These are phyloP conservation scores for Miniopterus natalensis DNA, from an alignment of 2,113 vertebrate genomes.

Conservation along the genomic window DNA sequence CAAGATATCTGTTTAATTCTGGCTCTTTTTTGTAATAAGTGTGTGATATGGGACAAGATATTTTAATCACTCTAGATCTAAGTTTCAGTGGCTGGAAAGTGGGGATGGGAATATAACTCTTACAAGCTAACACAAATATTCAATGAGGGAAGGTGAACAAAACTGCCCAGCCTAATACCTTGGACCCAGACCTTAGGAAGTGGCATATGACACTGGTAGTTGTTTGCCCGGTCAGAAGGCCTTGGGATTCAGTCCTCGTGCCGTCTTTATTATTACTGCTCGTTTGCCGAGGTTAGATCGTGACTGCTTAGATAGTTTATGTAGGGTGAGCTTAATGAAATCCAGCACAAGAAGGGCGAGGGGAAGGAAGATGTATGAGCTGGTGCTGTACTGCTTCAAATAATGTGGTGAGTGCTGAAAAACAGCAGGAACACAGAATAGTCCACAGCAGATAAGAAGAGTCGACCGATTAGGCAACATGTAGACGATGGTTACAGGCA, in stretches of 20 bases:
- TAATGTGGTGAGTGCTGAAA: not conserved
- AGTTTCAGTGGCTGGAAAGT: not conserved
- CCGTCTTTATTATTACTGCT: not conserved
- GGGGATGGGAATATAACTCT: not conserved
- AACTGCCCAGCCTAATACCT: not conserved
- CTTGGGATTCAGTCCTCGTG: not conserved
- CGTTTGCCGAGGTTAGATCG: not conserved
- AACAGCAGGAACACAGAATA: not conserved
- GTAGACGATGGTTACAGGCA: not conserved
- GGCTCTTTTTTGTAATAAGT: not conserved
- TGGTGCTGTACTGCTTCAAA: not conserved
- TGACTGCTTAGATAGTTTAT: not conserved
- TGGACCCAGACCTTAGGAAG: not conserved
- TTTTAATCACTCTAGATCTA: not conserved
- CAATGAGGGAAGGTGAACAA: not conserved
- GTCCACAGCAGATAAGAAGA: not conserved
- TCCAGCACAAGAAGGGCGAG: not conserved
- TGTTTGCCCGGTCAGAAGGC: not conserved
- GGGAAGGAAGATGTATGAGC: not conserved
- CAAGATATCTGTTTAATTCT: not conserved
- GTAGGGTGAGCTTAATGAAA: not conserved
- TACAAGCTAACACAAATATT: not conserved
- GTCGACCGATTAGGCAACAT: not conserved
- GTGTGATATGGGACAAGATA: not conserved
- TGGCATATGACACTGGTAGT: no score